phyloP scores from a whole-genome alignment of 2,113 vertebrate species.

The Hyperoodon ampullatus region DNA sequence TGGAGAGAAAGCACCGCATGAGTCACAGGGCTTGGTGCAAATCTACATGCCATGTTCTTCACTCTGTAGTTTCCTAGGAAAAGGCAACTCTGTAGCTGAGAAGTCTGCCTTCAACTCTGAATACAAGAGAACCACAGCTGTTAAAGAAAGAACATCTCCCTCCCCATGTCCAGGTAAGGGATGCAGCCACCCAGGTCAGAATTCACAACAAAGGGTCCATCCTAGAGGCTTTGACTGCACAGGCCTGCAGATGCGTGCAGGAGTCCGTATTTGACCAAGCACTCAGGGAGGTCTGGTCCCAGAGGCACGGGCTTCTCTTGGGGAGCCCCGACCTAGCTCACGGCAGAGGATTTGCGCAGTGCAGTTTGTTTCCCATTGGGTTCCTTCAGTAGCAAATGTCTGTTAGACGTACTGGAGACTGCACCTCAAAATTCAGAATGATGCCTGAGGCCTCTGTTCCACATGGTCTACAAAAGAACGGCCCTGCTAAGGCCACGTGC shows the following conservation, averaged over 20 bases:
- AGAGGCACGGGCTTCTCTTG: background rate
- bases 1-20: constrained; percentile 64
- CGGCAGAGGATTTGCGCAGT: background rate
- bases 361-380: background rate
- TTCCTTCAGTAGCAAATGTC: background rate
- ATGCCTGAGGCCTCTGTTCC: background rate
- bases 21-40: background rate
- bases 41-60: background rate
- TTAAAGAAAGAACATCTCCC: background rate
- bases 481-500: background rate
- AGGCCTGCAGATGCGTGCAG: background rate
- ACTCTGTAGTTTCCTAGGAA: background rate
- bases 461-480: background rate
- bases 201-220: background rate
- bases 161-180: background rate
- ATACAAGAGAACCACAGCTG: background rate
- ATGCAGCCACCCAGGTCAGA: background rate
- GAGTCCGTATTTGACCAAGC: background rate
- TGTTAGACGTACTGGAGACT: background rate
- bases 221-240: background rate
- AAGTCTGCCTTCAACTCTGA: background rate
- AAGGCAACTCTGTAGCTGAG: background rate
- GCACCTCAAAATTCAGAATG: background rate
- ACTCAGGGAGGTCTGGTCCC: background rate
- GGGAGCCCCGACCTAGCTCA: background rate